A percentile compares a stretch with the other conserved stretches of the same genome.
phyloP scores from a whole-genome alignment of 1,140 invertebrate genomes.

The Aphidius ervi region DNA sequence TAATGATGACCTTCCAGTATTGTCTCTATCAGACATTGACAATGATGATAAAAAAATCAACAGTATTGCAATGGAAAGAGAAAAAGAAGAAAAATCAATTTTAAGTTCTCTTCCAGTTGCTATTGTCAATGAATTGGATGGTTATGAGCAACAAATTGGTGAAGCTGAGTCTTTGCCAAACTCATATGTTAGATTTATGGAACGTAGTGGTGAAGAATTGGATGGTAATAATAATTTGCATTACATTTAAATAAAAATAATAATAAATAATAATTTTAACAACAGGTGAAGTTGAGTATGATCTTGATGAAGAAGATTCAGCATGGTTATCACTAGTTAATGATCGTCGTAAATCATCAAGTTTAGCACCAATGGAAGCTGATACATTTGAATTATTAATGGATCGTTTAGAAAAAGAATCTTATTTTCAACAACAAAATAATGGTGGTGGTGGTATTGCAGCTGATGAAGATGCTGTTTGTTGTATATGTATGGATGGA shows the following conservation, averaged over 20 bases:
- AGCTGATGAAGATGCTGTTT: constrained; percentile 96
- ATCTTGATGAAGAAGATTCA: constrained; percentile 95
- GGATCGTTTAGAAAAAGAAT: constrained; percentile 96
- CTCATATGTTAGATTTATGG: constrained; percentile 87
- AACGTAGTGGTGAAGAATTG: constrained; percentile 89
- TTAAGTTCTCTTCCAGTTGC: constrained; percentile 70
- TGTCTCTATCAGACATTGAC: constrained; percentile 38
- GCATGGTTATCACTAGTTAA: constrained; percentile 90
- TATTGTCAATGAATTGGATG: constrained; percentile 71
- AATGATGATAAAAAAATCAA: constrained; percentile 40
- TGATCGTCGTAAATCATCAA: constrained; percentile 66
- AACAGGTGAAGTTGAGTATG: constrained; percentile 81
- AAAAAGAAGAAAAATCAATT: constrained; percentile 47
- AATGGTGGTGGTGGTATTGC: constrained; percentile 61
- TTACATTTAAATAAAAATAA: no score
- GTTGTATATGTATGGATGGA: constrained; percentile 92
- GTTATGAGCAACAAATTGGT: constrained; percentile 67
- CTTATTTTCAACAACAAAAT: constrained; percentile 85
- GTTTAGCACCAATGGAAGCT: constrained; percentile 67
- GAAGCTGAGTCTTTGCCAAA: constrained; percentile 76
- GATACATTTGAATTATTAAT: constrained; percentile 91
- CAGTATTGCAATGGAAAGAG: constrained; percentile 33
- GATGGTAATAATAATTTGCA: constrained; percentile 63
- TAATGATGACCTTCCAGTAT: constrained; percentile 40
- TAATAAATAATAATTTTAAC: constrained; percentile 5